Evolutionary conservation across 2,797 vertebrate genomes (phyloP), one percentile per base, ranked within the genome.

Genomic region (Propithecus perrieri): DNA sequence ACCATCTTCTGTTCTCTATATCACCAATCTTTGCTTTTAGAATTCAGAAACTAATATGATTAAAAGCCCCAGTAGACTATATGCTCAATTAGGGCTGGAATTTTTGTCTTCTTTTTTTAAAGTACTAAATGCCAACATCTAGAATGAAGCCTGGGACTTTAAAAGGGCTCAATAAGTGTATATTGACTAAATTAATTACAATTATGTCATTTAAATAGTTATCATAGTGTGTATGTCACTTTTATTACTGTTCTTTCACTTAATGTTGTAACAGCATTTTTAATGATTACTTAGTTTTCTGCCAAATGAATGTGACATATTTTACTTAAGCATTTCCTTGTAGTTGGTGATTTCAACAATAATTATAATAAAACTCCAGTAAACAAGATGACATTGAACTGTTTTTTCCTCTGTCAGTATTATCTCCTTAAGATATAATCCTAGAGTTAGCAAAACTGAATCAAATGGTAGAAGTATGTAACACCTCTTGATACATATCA

Each of bases 241-340:
- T 89, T 46, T 94, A 74, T 88, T 92, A 63, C 11, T 81, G 9
- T 65, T 95, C 92, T 85, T 74, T 92, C 28, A 91, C 7, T 67
- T 86, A 86, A 61, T 80, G 9, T 65, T 87, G 8, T 75, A 94
- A 75, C 6, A 85, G 14, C n/a, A 80, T 92, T 97, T 96, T 95
- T 89, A 75, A 84, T 92, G 48, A 91, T 76, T 93, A 33, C 26
- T 18, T 94, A 41, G 78, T 79, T 94, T 95, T 93, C 65, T 63
- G 71, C 28, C 33, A 90, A 95, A 65, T 92, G 26, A 7, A 53
- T 84, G 7, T 88, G 65, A 81, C 74, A 33, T 72, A 67, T 46
- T 96, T 95, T 84, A 43, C 20, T 76, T 92, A 75, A 43, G 76
- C 15, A 55, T 93, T 96, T 85, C 33, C 55, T 96, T 92, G 30